Conservation (phyloP, 1,140 invertebrate genomes). For the Apis dorsata region DNA sequence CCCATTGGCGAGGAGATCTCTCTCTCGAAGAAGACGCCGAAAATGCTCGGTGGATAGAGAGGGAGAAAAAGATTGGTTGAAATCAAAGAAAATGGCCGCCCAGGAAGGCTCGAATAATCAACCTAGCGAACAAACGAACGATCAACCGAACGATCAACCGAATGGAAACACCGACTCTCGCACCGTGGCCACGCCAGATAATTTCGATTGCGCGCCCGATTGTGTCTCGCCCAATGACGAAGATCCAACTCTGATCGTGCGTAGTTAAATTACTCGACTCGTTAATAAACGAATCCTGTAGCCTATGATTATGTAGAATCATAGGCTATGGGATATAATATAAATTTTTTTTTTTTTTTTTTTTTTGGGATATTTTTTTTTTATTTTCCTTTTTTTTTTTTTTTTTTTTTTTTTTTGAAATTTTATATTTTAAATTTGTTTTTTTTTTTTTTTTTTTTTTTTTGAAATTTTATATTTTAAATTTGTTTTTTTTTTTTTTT, state of each 20-base stretch:
- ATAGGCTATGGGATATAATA: too few relatives aligned
- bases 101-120: slow-evolving; percentile 18
- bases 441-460: too few relatives aligned
- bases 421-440: too few relatives aligned
- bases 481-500: too few relatives aligned
- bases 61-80: neutral
- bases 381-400: too few relatives aligned
- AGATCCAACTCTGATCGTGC: slow-evolving; percentile 66
- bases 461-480: too few relatives aligned
- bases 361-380: too few relatives aligned
- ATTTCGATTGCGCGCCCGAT: slow-evolving; percentile 57
- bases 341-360: too few relatives aligned
- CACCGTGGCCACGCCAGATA: slow-evolving; percentile 32
- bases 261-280: slow-evolving; percentile 22
- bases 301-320: too few relatives aligned
- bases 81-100: slow-evolving; percentile 35
- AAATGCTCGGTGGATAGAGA: slow-evolving; percentile 32
- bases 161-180: neutral
- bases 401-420: too few relatives aligned
- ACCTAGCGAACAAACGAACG: neutral
- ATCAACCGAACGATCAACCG: neutral
- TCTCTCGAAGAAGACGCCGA: slow-evolving; percentile 11
- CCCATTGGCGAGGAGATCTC: too few relatives aligned
- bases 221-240: slow-evolving; percentile 46
- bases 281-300: too few relatives aligned